Base-by-base conservation (phyloP, 2,888 invertebrate species). In the Eupeodes luniger region DNA sequence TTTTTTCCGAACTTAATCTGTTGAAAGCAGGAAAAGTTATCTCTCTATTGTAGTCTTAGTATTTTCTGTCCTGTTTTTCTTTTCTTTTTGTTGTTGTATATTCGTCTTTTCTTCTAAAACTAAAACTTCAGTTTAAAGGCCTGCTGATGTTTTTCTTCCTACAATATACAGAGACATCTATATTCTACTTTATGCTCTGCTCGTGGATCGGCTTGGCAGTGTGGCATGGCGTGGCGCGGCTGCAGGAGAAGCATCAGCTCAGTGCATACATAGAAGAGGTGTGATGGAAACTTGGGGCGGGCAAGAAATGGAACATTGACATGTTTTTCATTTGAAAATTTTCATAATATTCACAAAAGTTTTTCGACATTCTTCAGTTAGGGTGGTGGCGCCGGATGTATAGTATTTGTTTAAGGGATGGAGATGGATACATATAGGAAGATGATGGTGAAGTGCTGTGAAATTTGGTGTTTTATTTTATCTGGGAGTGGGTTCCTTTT, bases 241-340 rank as follows among this genome's bases (percentile, higher is more conserved):
- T 27, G 27, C 27, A 27, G 3, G 27, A 27, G 27, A 27, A 27
- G 27, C 27, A 27, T 27, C 27, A 27, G 27, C 27, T 27, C 27
- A 27, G 27, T 11, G 12, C 4, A n/a, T 11, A 16, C 4, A n/a
- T 11, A 16, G 40, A 16, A 53, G 57, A 49, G 78, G 82, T 74
- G 85, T 86, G 78, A 62, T 27, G 27, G 27, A 82, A 75, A 70
- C 57, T 70, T 40, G 44, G 19, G 51, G 51, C 53, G 51, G 57
- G 51, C 49, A 44, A 57, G 69, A 86, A 82, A 75, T 82, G 83
- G 83, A 40, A 72, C 83, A 83, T 80, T 87, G 86, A 83, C 86
- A 87, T 87, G 86, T 83, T 87, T 87, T 87, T 80, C 86, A 83
- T 87, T 86, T 72, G 76, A 75, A 83, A 83, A 83, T 83, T 79